These are phyloP conservation scores for Crossocerus cetratus DNA, from an alignment of 2,888 invertebrate genomes.

Conservation along the genomic window DNA sequence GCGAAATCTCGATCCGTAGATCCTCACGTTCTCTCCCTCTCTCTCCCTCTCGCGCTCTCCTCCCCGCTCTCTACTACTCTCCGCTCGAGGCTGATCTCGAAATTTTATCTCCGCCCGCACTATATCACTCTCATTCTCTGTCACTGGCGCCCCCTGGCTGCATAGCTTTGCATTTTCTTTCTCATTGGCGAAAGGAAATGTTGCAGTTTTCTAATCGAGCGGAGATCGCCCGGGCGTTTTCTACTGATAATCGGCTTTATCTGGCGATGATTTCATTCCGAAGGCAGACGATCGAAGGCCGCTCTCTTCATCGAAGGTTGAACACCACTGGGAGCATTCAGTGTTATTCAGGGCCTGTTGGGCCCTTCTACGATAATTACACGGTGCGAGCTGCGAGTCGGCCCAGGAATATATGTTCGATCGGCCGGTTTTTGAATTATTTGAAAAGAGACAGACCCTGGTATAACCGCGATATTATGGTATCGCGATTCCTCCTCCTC, in stretches of 20 bases:
- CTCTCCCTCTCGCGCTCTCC: slow-evolving; percentile 13
- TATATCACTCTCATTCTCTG: slow-evolving; percentile 34
- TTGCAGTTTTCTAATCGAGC: too few relatives aligned
- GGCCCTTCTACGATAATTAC: slow-evolving; percentile 76
- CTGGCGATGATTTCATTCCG: background rate
- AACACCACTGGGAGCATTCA: slow-evolving; percentile 73
- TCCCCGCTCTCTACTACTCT: background rate
- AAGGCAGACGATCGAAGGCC: slow-evolving; percentile 22
- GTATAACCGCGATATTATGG: slow-evolving; percentile 73
- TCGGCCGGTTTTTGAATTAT: slow-evolving; percentile 77
- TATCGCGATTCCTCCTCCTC: slow-evolving; percentile 70
- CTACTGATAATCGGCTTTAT: slow-evolving; percentile 40
- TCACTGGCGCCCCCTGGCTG: slow-evolving; percentile 20
- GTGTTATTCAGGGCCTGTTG: slow-evolving; percentile 67
- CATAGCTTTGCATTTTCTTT: background rate
- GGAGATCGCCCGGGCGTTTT: too few relatives aligned
- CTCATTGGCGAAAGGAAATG: background rate
- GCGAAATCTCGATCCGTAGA: slow-evolving; percentile 64
- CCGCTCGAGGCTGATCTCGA: slow-evolving; percentile 27
- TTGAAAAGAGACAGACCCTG: slow-evolving; percentile 76
- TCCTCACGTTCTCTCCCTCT: slow-evolving; percentile 40
- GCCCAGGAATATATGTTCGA: slow-evolving; percentile 76
- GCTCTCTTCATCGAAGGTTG: slow-evolving; percentile 61
- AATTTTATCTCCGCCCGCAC: slow-evolving; percentile 30
- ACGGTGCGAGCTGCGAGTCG: slow-evolving; percentile 74